phyloP scores from a whole-genome alignment of 2,113 vertebrate species.

The Pyrgilauda ruficollis region DNA sequence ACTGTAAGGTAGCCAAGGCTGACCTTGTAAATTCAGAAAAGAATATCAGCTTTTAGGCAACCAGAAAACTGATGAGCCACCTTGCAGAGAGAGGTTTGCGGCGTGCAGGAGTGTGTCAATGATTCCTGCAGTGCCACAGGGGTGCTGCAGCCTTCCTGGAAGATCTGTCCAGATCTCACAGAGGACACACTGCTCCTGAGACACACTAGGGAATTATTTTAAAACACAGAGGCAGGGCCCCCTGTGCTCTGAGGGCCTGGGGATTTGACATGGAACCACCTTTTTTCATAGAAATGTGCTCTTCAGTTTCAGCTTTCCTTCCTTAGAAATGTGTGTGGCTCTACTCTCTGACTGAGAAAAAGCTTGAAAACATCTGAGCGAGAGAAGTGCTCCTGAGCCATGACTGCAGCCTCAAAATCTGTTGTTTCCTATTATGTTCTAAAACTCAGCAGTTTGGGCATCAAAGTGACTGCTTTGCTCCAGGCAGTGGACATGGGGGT shows the following conservation, averaged over 20 bases:
- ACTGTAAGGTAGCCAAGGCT: not conserved
- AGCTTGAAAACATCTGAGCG: not conserved
- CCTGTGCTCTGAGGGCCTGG: not conserved
- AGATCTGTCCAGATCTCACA: not conserved
- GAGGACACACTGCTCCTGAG: not conserved
- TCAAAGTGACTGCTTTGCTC: not conserved
- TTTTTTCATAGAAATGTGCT: not conserved
- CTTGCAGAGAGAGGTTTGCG: not conserved
- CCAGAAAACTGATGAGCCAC: not conserved
- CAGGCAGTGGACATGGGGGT: not conserved
- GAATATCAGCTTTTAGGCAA: not conserved
- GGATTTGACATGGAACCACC: not conserved
- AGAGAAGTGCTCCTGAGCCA: not conserved
- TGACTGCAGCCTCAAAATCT: not conserved
- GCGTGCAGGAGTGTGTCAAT: rapidly evolving
- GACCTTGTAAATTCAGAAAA: not conserved
- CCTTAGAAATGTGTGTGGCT: not conserved
- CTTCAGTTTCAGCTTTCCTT: not conserved
- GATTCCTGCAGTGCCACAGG: not conserved
- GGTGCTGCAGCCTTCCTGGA: not conserved
- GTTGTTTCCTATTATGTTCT: not conserved
- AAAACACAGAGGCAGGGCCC: not conserved
- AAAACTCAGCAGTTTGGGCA: not conserved
- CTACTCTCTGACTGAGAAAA: not conserved
- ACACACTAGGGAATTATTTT: not conserved